Evolutionary conservation across 1,140 invertebrate species (phyloP).

Genomic region (Hetaerina americana): DNA sequence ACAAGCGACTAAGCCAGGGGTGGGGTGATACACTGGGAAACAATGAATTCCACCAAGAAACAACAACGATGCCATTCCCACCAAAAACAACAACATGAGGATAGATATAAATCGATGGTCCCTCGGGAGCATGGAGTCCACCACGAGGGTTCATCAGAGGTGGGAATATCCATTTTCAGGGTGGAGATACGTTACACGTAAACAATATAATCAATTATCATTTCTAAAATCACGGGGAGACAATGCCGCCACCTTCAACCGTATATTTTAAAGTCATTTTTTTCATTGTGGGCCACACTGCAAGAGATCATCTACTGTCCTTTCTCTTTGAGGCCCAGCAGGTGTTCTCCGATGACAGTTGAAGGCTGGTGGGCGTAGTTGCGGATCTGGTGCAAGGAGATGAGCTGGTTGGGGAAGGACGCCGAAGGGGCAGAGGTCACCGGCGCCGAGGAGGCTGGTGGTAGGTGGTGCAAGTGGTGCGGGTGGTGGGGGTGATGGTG

Average conservation of each 20-base stretch:
- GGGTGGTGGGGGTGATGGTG: constrained; percentile 82
- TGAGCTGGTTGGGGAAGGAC: constrained; percentile 83
- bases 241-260: neutral
- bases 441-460: constrained; percentile 20
- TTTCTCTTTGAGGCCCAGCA: constrained; percentile 41
- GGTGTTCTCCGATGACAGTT: constrained; percentile 38
- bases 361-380: constrained; percentile 84
- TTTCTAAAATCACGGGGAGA: neutral
- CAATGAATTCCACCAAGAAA: too few relatives aligned
- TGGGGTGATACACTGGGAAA: too few relatives aligned
- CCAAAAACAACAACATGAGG: too few relatives aligned
- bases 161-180: too few relatives aligned
- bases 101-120: too few relatives aligned
- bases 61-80: neutral
- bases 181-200: neutral
- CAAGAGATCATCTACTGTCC: constrained; percentile 24
- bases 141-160: too few relatives aligned
- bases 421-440: constrained; percentile 35
- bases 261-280: neutral
- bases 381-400: constrained; percentile 90
- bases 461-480: constrained; percentile 48
- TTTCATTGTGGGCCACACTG: neutral
- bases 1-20: neutral
- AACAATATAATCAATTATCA: neutral
- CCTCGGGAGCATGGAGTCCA: too few relatives aligned